phyloP scores from a whole-genome alignment of 2,113 vertebrate genomes.

The Eidolon helvum region DNA sequence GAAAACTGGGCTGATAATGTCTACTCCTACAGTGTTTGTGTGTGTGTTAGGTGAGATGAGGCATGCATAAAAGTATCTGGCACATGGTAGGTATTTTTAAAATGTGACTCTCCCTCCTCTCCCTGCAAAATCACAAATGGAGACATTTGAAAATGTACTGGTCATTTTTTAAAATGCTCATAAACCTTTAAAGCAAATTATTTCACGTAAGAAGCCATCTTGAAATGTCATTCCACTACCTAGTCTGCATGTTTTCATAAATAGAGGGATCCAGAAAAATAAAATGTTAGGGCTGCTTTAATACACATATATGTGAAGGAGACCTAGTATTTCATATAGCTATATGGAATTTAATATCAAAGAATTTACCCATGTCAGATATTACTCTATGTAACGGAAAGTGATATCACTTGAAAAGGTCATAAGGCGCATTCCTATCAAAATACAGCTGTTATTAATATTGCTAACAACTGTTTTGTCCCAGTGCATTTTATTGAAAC shows the following conservation, averaged over 20 bases:
- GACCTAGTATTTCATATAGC: conserved; percentile 1
- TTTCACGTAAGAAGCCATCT: conserved; percentile 3
- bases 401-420: conserved; percentile 36
- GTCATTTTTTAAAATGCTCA: background rate
- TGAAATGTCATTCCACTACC: background rate
- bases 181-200: conserved; percentile 45
- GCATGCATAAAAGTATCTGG: background rate
- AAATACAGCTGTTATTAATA: conserved; percentile 70
- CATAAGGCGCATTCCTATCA: conserved; percentile 60
- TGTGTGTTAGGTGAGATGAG: background rate
- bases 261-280: background rate
- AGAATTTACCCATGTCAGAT: conserved; percentile 53
- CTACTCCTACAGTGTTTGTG: background rate
- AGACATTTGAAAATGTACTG: background rate
- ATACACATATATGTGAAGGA: background rate
- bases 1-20: background rate
- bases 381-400: conserved; percentile 60
- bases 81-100: background rate
- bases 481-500: conserved; percentile 36
- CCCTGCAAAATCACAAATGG: background rate
- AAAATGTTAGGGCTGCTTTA: background rate
- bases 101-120: background rate
- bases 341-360: conserved; percentile 56
- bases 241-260: conserved; percentile 20
- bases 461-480: conserved; percentile 58